Percentiles rank a stretch among this genome's conserved stretches.
These are phyloP conservation scores for Papilio polyxenes DNA, from an alignment of 1,140 invertebrate genomes.

Conservation along the genomic window DNA sequence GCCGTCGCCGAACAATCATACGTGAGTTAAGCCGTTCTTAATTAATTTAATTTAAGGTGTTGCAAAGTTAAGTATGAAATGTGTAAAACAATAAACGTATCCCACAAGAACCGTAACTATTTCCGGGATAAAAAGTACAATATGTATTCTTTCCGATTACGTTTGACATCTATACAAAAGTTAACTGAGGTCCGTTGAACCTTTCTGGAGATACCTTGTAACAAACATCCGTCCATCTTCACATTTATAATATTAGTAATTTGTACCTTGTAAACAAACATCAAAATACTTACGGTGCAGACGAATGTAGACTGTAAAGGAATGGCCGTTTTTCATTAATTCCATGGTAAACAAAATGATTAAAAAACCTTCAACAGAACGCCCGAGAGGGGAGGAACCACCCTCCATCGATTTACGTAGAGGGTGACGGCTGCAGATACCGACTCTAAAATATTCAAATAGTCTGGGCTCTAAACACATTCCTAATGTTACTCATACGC, in stretches of 20 bases:
- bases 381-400: conserved; percentile 52
- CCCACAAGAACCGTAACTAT: no score
- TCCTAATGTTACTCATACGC: conserved; percentile 46
- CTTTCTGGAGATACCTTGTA: no score
- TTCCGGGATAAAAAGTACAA: no score
- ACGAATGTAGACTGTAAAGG: conserved; percentile 34
- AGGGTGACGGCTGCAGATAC: conserved; percentile 47
- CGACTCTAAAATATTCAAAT: conserved; percentile 67
- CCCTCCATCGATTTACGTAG: conserved; percentile 57
- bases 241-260: not conserved
- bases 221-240: no score
- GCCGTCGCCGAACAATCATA: no score
- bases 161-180: no score
- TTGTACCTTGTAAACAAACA: not conserved
- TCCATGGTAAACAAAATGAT: conserved; percentile 57
- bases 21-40: no score
- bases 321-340: conserved; percentile 59
- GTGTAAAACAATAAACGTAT: no score
- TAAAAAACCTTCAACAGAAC: conserved; percentile 48
- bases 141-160: no score
- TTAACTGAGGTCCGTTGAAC: no score
- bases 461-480: conserved; percentile 59
- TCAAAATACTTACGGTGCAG: not conserved
- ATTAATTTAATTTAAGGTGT: no score
- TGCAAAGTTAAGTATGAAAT: no score